Evolutionary conservation across 2,113 vertebrate genomes (phyloP).

Genomic region (Panurus biarmicus): DNA sequence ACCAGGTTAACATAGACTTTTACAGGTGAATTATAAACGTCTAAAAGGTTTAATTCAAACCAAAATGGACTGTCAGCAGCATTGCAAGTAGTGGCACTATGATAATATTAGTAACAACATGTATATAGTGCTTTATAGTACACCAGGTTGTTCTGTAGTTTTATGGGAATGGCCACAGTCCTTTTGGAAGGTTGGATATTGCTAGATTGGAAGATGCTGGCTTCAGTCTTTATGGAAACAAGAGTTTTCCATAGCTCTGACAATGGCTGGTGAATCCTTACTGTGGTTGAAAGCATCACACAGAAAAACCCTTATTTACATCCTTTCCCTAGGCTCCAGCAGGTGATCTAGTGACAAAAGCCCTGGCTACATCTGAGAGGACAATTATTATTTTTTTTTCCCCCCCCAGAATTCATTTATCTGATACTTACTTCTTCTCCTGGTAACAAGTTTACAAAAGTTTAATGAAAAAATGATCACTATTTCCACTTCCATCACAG

Average conservation of each 20-base stretch:
- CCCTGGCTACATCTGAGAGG: background rate
- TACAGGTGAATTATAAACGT: background rate
- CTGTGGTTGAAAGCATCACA: background rate
- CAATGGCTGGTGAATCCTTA: background rate
- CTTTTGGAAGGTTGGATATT: background rate
- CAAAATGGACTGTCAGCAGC: background rate
- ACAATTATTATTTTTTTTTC: background rate
- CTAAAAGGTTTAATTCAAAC: background rate
- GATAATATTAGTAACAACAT: fast-evolving
- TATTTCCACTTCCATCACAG: background rate
- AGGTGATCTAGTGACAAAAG: background rate
- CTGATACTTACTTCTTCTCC: background rate
- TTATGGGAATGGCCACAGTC: background rate
- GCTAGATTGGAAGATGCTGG: background rate
- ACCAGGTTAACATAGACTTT: background rate
- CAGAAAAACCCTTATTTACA: fast-evolving
- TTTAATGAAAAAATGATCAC: background rate
- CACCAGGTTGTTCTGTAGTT: background rate
- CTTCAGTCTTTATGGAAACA: background rate
- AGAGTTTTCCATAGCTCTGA: background rate
- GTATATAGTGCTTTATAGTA: background rate
- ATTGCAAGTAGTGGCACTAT: background rate
- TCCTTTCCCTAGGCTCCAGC: background rate
- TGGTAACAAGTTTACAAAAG: background rate
- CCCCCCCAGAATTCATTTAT: background rate